These are phyloP conservation scores for Sylvilagus floridanus DNA, from an alignment of 2,797 vertebrate genomes.

Conservation along the genomic window DNA sequence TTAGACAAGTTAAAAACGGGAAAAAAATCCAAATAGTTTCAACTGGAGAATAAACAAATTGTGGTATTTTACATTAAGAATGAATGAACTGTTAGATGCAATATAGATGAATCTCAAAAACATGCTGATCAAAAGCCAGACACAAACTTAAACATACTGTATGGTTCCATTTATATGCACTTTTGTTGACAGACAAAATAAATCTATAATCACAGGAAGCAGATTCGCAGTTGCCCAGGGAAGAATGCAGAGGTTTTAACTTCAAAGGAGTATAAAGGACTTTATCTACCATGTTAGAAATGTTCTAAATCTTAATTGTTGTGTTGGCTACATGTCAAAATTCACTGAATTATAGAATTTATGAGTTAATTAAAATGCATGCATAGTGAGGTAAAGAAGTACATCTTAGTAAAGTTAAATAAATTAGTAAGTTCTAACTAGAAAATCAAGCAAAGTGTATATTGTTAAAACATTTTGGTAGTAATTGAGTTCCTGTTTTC, in stretches of 20 bases:
- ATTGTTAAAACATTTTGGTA: constrained; percentile 20
- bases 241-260: constrained; percentile 1
- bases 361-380: not conserved
- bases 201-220: constrained; percentile 17
- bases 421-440: constrained; percentile 21
- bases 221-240: not conserved
- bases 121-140: constrained; percentile 12
- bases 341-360: not conserved
- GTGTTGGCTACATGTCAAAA: not conserved
- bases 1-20: constrained; percentile 5
- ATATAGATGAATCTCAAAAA: constrained; percentile 41
- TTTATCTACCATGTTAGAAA: not conserved
- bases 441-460: constrained; percentile 8
- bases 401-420: not conserved
- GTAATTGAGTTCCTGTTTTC: constrained; percentile 20
- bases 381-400: not conserved
- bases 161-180: not conserved
- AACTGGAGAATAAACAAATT: constrained; percentile 25
- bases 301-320: constrained; percentile 15
- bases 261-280: not conserved
- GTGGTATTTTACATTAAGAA: not conserved
- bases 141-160: not conserved
- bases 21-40: constrained; percentile 15
- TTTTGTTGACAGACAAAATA: not conserved
- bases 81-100: constrained; percentile 18